Percentiles rank a stretch among this genome's conserved stretches.
Evolutionary conservation across 2,888 invertebrate genomes (phyloP).

Genomic region (Phengaris arion): DNA sequence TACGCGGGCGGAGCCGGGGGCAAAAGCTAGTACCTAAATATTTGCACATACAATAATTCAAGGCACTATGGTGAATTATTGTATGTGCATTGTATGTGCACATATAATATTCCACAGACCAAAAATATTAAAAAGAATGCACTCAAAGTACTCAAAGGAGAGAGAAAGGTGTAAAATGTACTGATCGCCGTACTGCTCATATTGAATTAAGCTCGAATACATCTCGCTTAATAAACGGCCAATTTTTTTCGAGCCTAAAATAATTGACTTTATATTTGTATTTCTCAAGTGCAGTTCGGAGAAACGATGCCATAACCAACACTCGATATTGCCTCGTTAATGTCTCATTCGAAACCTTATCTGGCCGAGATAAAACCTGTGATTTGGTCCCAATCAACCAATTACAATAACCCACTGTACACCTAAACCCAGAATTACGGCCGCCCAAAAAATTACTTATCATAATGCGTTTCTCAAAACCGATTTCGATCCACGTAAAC

Average conservation of each 20-base stretch:
- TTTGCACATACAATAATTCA: no score
- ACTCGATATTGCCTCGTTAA: slow-evolving; percentile 23
- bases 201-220: background rate
- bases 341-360: slow-evolving; percentile 27
- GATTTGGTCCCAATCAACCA: slow-evolving; percentile 52
- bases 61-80: no score
- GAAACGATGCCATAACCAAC: slow-evolving; percentile 19
- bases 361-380: slow-evolving; percentile 37
- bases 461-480: slow-evolving; percentile 28
- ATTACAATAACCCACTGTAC: slow-evolving; percentile 46
- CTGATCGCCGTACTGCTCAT: background rate
- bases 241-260: slow-evolving; percentile 3
- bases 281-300: background rate
- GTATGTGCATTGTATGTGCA: no score
- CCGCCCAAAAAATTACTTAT: slow-evolving; percentile 26
- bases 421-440: slow-evolving; percentile 38
- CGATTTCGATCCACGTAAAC: slow-evolving; percentile 21
- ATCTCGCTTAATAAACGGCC: background rate
- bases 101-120: background rate
- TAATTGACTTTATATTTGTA: slow-evolving; percentile 10
- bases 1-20: no score
- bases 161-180: background rate
- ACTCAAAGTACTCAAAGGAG: background rate
- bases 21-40: no score
- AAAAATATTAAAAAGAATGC: background rate